Conservation (phyloP, 2,888 invertebrate genomes). For the Agrotis segetum region DNA sequence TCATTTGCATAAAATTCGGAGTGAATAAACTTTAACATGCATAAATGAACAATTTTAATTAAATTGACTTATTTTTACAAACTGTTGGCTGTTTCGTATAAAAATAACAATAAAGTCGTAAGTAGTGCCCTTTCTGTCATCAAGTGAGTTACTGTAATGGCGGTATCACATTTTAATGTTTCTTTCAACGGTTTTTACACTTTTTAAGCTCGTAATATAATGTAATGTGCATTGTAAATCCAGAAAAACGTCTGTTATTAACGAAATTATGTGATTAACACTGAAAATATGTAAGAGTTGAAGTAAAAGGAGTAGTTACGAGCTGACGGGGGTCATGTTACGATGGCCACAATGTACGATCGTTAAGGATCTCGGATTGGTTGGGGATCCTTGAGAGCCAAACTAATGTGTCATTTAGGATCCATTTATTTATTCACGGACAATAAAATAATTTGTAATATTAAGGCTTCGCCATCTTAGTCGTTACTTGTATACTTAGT, state of each 20-base stretch:
- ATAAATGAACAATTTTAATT: slow-evolving; percentile 54
- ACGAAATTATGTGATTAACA: slow-evolving; percentile 67
- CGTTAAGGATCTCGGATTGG: slow-evolving; percentile 28
- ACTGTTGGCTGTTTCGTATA: slow-evolving; percentile 40
- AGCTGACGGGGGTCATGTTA: slow-evolving; percentile 34
- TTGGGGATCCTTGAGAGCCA: slow-evolving; percentile 38
- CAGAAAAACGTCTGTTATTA: slow-evolving; percentile 60
- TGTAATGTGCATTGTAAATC: slow-evolving; percentile 65
- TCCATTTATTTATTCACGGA: slow-evolving; percentile 31
- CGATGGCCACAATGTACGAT: slow-evolving; percentile 38
- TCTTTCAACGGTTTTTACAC: slow-evolving; percentile 64
- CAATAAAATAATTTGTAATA: slow-evolving; percentile 31
- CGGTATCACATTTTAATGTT: slow-evolving; percentile 60
- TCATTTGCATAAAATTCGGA: slow-evolving; percentile 49
- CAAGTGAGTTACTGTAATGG: slow-evolving; percentile 57
- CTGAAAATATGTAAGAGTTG: slow-evolving; percentile 58
- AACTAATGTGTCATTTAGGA: slow-evolving; percentile 43
- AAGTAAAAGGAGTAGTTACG: slow-evolving; percentile 59
- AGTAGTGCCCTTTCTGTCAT: slow-evolving; percentile 45
- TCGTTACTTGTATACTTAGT: neutral
- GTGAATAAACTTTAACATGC: slow-evolving; percentile 45
- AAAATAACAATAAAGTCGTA: slow-evolving; percentile 59
- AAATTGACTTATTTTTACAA: slow-evolving; percentile 48
- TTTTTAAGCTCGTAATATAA: slow-evolving; percentile 65
- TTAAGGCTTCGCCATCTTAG: neutral